Evolutionary conservation across 2,888 invertebrate genomes (phyloP).

Genomic region (Adineta ricciae): DNA sequence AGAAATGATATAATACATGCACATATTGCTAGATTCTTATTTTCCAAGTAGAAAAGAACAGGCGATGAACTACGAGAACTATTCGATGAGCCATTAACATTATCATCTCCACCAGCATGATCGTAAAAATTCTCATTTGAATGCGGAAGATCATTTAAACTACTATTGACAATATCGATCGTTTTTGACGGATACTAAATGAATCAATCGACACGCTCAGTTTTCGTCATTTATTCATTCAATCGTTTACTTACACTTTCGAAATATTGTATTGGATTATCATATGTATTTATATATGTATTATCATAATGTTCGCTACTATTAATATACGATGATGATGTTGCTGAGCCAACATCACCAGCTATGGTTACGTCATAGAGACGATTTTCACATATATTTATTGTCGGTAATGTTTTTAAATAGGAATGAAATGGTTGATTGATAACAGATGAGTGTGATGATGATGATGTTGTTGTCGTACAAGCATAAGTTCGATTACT

Average conservation of each 20-base stretch:
- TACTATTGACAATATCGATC: not conserved
- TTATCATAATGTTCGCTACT: not conserved
- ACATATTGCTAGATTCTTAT: not conserved
- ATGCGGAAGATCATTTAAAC: not conserved
- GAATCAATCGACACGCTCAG: not conserved
- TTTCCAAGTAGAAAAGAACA: not conserved
- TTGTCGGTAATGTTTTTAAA: not conserved
- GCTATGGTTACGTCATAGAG: not conserved
- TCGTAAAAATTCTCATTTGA: not conserved
- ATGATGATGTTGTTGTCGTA: not conserved
- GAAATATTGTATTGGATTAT: conserved; percentile 3
- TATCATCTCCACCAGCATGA: not conserved
- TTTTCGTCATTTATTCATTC: not conserved
- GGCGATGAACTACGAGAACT: conserved; percentile 6
- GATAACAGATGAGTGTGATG: not conserved
- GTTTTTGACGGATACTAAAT: not conserved
- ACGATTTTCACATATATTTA: conserved; percentile 16
- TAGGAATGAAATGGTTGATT: not conserved
- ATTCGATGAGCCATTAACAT: not conserved
- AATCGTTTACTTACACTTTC: not conserved
- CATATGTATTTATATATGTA: not conserved
- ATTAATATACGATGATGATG: conserved; percentile 11
- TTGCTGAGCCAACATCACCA: not conserved
- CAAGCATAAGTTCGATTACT: not conserved
- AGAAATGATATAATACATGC: conserved; percentile 13